phyloP scores from a whole-genome alignment of 2,113 vertebrate species.

The Globicephala melas region DNA sequence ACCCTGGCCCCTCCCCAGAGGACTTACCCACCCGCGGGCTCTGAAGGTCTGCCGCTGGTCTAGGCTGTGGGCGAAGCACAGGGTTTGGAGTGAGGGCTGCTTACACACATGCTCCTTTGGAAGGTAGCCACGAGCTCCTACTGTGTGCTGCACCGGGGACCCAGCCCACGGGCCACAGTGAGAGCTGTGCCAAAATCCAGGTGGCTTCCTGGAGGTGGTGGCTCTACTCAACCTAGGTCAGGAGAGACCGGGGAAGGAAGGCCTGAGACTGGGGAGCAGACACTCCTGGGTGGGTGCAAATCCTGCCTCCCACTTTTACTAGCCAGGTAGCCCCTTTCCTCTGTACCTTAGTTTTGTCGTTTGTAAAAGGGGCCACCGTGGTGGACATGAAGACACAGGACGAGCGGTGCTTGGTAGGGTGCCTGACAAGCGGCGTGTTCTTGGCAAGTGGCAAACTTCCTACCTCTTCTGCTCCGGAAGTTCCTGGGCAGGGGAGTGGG shows the following conservation, averaged over 20 bases:
- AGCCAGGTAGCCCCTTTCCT: neutral
- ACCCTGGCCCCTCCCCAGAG: neutral
- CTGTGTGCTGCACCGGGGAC: neutral
- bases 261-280: neutral
- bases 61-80: neutral
- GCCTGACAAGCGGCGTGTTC: no score
- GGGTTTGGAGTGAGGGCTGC: neutral
- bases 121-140: neutral
- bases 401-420: accelerated
- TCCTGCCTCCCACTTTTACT: neutral
- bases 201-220: neutral
- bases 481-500: neutral
- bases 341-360: neutral
- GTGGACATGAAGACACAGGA: no score
- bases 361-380: accelerated
- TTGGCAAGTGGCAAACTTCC: neutral
- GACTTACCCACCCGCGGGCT: neutral
- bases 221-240: no score
- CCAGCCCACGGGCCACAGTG: neutral
- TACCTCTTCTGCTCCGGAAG: neutral
- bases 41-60: neutral
- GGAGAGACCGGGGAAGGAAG: neutral
- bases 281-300: neutral
- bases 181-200: neutral
- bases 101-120: neutral